phyloP scores from a whole-genome alignment of 2,113 vertebrate genomes.

The Pionites leucogaster region DNA sequence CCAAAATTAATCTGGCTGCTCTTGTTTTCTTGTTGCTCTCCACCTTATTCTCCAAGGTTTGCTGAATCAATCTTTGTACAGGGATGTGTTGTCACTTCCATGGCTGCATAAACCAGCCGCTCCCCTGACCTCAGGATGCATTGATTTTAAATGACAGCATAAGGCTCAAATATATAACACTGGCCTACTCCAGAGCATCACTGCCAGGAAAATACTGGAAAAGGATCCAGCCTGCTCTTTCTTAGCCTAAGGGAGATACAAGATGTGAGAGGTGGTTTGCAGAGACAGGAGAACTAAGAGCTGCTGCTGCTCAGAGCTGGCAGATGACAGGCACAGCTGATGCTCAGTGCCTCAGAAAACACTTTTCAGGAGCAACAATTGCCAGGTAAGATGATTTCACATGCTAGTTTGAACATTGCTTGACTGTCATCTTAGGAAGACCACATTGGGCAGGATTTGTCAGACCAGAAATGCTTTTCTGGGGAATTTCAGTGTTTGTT shows the following conservation, averaged over 20 bases:
- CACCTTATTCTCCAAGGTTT: background rate
- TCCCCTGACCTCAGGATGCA: background rate
- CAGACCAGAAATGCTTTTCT: slow-evolving; percentile 10
- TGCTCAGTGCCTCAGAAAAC: background rate
- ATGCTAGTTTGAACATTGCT: background rate
- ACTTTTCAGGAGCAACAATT: background rate
- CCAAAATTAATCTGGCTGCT: background rate
- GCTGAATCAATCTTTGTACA: background rate
- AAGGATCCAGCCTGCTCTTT: background rate
- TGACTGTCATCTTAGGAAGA: background rate
- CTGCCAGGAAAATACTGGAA: background rate
- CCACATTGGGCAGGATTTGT: background rate
- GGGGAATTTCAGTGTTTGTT: background rate
- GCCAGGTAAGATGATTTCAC: background rate
- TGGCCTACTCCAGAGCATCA: background rate
- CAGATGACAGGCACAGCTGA: background rate
- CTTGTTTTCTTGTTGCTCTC: background rate
- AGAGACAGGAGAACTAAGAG: background rate
- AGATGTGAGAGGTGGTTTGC: background rate
- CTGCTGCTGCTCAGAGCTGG: background rate
- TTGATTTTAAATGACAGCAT: background rate
- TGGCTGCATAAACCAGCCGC: background rate
- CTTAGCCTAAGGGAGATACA: background rate
- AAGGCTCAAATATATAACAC: background rate
- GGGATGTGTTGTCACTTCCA: background rate